These are phyloP conservation scores for Lagria hirta DNA, from an alignment of 2,888 invertebrate species.

Conservation along the genomic window DNA sequence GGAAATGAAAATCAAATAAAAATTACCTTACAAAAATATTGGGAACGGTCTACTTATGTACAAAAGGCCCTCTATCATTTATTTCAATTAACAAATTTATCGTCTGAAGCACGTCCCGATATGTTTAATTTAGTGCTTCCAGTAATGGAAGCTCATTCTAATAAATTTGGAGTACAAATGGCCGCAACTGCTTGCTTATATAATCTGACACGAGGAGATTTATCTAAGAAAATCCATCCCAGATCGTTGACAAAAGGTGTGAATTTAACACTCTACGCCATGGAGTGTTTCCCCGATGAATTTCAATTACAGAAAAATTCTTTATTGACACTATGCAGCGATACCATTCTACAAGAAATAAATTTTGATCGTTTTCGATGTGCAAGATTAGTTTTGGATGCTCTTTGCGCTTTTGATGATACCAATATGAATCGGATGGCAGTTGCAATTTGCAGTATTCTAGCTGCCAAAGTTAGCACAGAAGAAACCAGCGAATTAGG, in stretches of 20 bases:
- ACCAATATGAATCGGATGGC: constrained; percentile 74
- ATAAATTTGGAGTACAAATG: constrained; percentile 68
- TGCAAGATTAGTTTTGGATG: constrained; percentile 70
- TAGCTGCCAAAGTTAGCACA: constrained; percentile 58
- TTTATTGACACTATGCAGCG: constrained; percentile 71
- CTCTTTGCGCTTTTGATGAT: constrained; percentile 68
- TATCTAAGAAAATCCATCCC: constrained; percentile 66
- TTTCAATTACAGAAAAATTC: constrained; percentile 73
- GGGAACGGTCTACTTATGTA: constrained; percentile 60
- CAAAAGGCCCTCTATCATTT: constrained; percentile 69
- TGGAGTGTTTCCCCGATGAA: constrained; percentile 68
- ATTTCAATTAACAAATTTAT: constrained; percentile 56
- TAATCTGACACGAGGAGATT: constrained; percentile 67
- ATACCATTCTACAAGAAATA: constrained; percentile 73
- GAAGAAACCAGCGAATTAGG: constrained; percentile 68
- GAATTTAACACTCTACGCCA: constrained; percentile 64
- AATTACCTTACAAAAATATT: constrained; percentile 61
- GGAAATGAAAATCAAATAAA: constrained; percentile 49
- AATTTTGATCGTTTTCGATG: constrained; percentile 62
- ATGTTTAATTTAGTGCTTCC: constrained; percentile 62
- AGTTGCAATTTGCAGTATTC: constrained; percentile 76
- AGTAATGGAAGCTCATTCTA: constrained; percentile 55
- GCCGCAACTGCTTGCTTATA: constrained; percentile 75
- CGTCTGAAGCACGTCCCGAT: constrained; percentile 61
- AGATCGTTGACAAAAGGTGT: constrained; percentile 63